These are phyloP conservation scores for Dendroctonus valens DNA, from an alignment of 1,140 invertebrate species.

Conservation along the genomic window DNA sequence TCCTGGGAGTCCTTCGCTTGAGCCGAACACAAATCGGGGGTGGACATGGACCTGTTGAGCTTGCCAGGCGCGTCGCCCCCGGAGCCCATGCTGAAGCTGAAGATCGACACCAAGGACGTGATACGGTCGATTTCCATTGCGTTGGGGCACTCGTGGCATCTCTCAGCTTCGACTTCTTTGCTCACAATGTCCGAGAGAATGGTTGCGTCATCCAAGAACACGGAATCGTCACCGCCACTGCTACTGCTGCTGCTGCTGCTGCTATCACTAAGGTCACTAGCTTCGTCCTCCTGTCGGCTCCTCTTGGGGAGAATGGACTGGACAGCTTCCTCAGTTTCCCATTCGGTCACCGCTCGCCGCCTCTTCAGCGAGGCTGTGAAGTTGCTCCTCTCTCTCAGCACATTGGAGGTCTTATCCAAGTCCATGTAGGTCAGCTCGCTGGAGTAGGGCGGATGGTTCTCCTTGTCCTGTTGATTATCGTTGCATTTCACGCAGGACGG, in stretches of 20 bases:
- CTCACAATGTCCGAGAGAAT: constrained; percentile 46
- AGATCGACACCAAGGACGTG: constrained; percentile 57
- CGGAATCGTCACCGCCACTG: constrained; percentile 46
- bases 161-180: constrained; percentile 43
- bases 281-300: constrained; percentile 40
- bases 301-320: constrained; percentile 55
- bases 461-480: constrained; percentile 48
- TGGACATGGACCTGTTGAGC: constrained; percentile 53
- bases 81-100: constrained; percentile 55
- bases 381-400: constrained; percentile 43
- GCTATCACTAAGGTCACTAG: constrained; percentile 43
- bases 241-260: constrained; percentile 29
- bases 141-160: constrained; percentile 24
- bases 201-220: constrained; percentile 50
- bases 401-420: constrained; percentile 50
- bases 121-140: constrained; percentile 59
- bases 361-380: constrained; percentile 51
- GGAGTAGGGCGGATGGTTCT: constrained; percentile 48
- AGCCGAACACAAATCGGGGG: constrained; percentile 55
- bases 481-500: constrained; percentile 45
- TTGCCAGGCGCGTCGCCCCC: constrained; percentile 42
- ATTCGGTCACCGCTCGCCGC: constrained; percentile 53
- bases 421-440: constrained; percentile 52
- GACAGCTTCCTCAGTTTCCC: constrained; percentile 57
- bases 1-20: constrained; percentile 54